phyloP scores from a whole-genome alignment of 2,113 vertebrate species.

The Plotosus lineatus region DNA sequence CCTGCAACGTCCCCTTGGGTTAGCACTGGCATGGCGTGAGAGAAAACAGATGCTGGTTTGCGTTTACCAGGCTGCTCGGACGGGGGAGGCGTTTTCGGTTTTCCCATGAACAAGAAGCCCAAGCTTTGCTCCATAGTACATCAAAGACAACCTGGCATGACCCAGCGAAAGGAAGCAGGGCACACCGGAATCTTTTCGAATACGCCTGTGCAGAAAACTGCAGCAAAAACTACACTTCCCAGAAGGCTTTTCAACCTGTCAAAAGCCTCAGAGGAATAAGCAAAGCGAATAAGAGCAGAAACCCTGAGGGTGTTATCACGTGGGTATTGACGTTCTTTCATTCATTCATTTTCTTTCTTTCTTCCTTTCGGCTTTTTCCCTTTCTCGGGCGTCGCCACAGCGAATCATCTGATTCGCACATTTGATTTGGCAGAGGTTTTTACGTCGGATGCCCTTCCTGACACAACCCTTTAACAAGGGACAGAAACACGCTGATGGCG shows the following conservation, averaged over 20 bases:
- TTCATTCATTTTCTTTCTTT: no score
- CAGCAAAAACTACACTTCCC: constrained; percentile 53
- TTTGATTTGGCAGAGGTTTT: no score
- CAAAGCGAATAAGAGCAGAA: constrained; percentile 52
- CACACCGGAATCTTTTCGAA: constrained; percentile 4
- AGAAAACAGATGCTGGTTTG: constrained; percentile 78
- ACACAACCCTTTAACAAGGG: no score
- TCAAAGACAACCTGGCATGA: background rate
- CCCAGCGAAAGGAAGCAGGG: background rate
- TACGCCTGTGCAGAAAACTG: background rate
- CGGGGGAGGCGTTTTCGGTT: constrained; percentile 7
- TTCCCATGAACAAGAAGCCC: constrained; percentile 10
- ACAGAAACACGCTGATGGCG: no score
- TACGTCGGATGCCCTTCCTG: no score
- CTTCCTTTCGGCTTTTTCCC: no score
- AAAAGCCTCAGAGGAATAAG: constrained; percentile 50
- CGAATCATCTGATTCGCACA: no score
- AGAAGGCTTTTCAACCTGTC: constrained; percentile 47
- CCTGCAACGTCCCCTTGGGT: constrained; percentile 80
- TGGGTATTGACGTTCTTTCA: constrained; percentile 55
- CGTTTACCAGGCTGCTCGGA: constrained; percentile 65
- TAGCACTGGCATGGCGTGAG: constrained; percentile 78
- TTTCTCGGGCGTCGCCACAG: no score
- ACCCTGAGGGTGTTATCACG: constrained; percentile 50
- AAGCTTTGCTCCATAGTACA: background rate